phyloP scores from a whole-genome alignment of 2,113 vertebrate genomes.

The Abramis brama region DNA sequence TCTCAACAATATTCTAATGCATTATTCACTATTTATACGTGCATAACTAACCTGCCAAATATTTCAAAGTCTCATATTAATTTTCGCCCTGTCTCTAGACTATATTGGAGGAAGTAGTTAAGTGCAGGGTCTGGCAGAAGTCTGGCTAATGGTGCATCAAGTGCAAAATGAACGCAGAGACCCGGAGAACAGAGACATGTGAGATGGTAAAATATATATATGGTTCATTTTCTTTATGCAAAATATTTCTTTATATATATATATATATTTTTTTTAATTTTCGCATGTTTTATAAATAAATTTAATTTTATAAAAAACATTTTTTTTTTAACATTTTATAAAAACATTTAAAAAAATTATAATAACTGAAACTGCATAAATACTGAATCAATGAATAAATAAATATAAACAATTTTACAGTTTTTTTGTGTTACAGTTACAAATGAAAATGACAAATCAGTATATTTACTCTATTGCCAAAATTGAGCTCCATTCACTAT shows the following conservation, averaged over 20 bases:
- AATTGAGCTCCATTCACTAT: neutral
- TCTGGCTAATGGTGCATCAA: conserved; percentile 22
- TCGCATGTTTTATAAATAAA: too few species aligned
- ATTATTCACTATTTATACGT: conserved; percentile 18
- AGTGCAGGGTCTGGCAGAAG: neutral
- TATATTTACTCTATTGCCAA: neutral
- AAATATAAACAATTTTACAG: too few species aligned
- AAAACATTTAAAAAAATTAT: too few species aligned
- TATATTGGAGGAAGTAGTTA: neutral
- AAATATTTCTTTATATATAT: too few species aligned
- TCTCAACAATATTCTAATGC: neutral
- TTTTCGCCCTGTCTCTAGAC: neutral
- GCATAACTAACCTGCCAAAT: conserved; percentile 12
- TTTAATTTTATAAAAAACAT: too few species aligned
- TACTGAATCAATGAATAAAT: too few species aligned
- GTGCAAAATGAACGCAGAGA: neutral
- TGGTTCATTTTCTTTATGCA: too few species aligned
- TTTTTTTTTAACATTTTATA: too few species aligned
- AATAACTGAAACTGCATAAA: too few species aligned
- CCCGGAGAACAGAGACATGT: neutral
- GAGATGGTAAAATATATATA: neutral
- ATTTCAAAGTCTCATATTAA: neutral
- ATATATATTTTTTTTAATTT: too few species aligned
- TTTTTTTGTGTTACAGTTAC: neutral
- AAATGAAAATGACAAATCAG: neutral